Percentiles rank a stretch among this genome's conserved stretches.
phyloP scores from a whole-genome alignment of 2,797 vertebrate genomes.

The Acropternis orthonyx region DNA sequence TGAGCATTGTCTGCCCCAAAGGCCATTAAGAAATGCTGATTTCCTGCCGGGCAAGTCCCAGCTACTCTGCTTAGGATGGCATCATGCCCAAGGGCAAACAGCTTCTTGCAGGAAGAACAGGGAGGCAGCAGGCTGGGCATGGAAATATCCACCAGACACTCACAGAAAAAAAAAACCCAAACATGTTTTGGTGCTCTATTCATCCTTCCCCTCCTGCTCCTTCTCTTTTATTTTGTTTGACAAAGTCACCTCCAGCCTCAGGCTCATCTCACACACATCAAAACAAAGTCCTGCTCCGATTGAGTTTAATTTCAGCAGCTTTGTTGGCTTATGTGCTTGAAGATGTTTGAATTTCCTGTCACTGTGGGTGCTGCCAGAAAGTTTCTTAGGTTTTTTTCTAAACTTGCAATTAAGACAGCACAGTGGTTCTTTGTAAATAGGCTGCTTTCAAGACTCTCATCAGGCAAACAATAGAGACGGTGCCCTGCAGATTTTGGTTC shows the following conservation, averaged over 20 bases:
- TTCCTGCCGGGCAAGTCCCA: neutral
- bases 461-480: neutral
- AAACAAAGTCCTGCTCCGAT: neutral
- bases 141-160: neutral
- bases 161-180: neutral
- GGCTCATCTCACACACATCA: slow-evolving; percentile 3
- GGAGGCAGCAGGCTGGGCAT: neutral
- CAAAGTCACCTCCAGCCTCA: neutral
- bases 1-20: neutral
- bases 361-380: neutral
- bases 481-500: neutral
- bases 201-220: neutral
- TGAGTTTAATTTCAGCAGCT: neutral
- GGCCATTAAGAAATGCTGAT: neutral
- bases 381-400: neutral
- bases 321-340: neutral
- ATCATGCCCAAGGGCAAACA: neutral
- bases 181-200: neutral
- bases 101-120: neutral
- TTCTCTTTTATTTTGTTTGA: neutral
- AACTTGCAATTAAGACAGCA: neutral
- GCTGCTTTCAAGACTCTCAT: slow-evolving; percentile 25
- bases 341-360: neutral
- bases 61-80: neutral
- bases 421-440: neutral